phyloP scores from a whole-genome alignment of 1,140 invertebrate genomes.

The Thaumetopoea pityocampa region DNA sequence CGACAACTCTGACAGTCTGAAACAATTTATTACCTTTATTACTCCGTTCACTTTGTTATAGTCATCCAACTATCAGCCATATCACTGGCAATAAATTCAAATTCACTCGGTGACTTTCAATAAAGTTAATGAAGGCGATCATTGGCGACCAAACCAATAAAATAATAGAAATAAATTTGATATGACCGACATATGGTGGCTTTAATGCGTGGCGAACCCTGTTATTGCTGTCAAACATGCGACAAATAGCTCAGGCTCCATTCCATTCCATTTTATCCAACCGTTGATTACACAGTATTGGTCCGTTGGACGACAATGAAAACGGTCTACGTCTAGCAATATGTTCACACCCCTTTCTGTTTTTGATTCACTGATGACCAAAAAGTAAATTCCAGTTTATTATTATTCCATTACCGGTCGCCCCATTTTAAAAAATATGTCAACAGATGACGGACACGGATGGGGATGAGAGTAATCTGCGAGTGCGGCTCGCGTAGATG shows the following conservation, averaged over 20 bases:
- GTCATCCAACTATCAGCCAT: slow-evolving; percentile 68
- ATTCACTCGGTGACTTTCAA: slow-evolving; percentile 68
- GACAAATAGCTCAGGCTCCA: slow-evolving; percentile 64
- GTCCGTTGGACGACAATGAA: slow-evolving; percentile 64
- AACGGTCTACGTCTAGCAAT: slow-evolving; percentile 56
- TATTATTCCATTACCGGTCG: slow-evolving; percentile 72
- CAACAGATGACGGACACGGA: slow-evolving; percentile 66
- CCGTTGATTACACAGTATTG: slow-evolving; percentile 73
- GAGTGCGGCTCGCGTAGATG: slow-evolving; percentile 21
- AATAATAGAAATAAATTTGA: slow-evolving; percentile 76
- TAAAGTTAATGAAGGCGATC: slow-evolving; percentile 73
- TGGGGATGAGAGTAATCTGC: slow-evolving; percentile 51
- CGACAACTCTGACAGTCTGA: slow-evolving; percentile 29
- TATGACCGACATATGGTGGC: slow-evolving; percentile 73
- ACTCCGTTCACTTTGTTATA: slow-evolving; percentile 66
- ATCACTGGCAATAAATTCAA: slow-evolving; percentile 69
- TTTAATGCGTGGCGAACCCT: slow-evolving; percentile 64
- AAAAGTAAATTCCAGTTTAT: slow-evolving; percentile 75
- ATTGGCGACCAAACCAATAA: slow-evolving; percentile 66
- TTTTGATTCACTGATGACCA: slow-evolving; percentile 70
- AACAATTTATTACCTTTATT: slow-evolving; percentile 68
- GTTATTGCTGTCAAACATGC: slow-evolving; percentile 75
- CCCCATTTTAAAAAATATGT: slow-evolving; percentile 74
- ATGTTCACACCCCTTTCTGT: slow-evolving; percentile 72
- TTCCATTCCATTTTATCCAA: slow-evolving; percentile 62